phyloP scores from a whole-genome alignment of 2,113 vertebrate genomes.

The Noctilio leporinus region DNA sequence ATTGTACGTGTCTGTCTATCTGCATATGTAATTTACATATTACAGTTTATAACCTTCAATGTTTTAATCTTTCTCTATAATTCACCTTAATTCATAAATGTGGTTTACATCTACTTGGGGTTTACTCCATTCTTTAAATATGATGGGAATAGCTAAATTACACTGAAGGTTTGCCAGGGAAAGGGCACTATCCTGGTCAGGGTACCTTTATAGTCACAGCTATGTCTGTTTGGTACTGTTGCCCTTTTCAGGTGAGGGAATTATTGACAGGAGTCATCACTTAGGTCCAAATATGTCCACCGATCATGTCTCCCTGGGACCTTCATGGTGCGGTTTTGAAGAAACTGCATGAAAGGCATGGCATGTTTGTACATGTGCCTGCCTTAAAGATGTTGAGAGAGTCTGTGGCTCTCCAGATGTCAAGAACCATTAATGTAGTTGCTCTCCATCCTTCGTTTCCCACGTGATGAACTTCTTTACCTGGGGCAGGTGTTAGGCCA shows the following conservation, averaged over 20 bases:
- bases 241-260: neutral
- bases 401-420: neutral
- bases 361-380: neutral
- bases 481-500: neutral
- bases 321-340: neutral
- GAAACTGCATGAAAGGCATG: neutral
- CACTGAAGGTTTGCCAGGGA: neutral
- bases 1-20: neutral
- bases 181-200: neutral
- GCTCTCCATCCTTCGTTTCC: neutral
- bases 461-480: neutral
- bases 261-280: neutral
- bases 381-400: neutral
- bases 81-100: neutral
- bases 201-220: neutral
- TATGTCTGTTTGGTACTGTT: neutral
- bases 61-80: neutral
- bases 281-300: neutral
- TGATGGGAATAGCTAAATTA: neutral
- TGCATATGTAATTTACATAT: neutral
- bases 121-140: neutral
- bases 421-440: neutral
- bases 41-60: neutral
- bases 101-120: neutral
- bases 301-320: neutral